Conservation (phyloP, 2,113 vertebrate species). For the Rhinoderma darwinii region DNA sequence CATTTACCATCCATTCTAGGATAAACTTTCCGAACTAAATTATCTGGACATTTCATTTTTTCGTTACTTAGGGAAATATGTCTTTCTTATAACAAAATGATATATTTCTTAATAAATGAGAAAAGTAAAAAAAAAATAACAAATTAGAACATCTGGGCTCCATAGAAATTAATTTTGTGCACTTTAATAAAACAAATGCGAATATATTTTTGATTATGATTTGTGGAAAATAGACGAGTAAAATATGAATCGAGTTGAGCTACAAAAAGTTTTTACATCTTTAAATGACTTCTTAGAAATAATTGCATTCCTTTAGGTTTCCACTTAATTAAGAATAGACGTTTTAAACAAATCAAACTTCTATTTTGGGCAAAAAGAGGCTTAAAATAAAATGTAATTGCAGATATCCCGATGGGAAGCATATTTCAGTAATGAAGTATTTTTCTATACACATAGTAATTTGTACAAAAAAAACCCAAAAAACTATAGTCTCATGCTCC, state of each 20-base stretch:
- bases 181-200: slow-evolving; percentile 24
- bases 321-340: not conserved
- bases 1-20: slow-evolving; percentile 71
- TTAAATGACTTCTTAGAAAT: not conserved
- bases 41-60: slow-evolving; percentile 69
- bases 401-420: slow-evolving; percentile 64
- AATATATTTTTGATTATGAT: slow-evolving; percentile 4
- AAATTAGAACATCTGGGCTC: slow-evolving; percentile 70
- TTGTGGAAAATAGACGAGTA: not conserved
- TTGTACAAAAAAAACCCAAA: slow-evolving; percentile 59
- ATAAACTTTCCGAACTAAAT: slow-evolving; percentile 68
- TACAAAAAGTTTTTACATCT: not conserved
- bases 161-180: slow-evolving; percentile 46
- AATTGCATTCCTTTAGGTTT: slow-evolving; percentile 11
- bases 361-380: not conserved
- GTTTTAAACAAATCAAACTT: slow-evolving; percentile 23
- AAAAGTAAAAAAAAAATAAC: slow-evolving; percentile 65
- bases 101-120: slow-evolving; percentile 67
- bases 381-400: slow-evolving; percentile 61
- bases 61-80: slow-evolving; percentile 62
- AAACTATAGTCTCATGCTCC: slow-evolving; percentile 57
- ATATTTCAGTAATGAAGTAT: slow-evolving; percentile 69
- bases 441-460: slow-evolving; percentile 61
- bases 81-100: slow-evolving; percentile 3
- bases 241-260: not conserved